Evolutionary conservation across 2,113 vertebrate species (phyloP), one percentile per base, ranked within the genome.

Genomic region (Centropus bengalensis): DNA sequence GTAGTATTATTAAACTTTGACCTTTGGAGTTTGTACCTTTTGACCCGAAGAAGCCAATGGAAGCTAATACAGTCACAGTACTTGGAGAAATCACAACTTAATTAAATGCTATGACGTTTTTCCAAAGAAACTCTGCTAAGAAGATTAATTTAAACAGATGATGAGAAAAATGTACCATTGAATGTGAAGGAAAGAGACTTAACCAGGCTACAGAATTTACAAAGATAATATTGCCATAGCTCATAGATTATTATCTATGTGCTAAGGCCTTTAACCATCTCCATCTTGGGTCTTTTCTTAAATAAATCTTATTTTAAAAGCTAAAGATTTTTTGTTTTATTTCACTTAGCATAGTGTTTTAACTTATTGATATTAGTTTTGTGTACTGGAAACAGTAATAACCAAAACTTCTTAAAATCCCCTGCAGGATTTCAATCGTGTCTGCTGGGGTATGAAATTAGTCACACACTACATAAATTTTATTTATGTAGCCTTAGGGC

Each of bases 1-100:
- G 63, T 47, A 91, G 63, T 71, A 44, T n/a, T 66, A 73, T 54
- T 82, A 86, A 94, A 89, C 18, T 70, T 49, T 87, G 82, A 94
- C 70, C 49, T 86, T 87, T 86, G 20, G 9, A 68, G 49, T 70
- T 93, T 70, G 55, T 60, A 32, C 60, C 45, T 52, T 58, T 62
- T 85, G 76, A 78, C 67, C 60, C n/a, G 19, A 82, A 84, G 55
- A 83, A 80, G 40, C 33, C 44, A 59, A 60, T 42, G 55, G 10
- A 70, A 1, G 14, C 40, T 71, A 58, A 82, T 56, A 24, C 63
- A 83, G 74, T 24, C 85, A 68, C 42, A 88, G 62, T 28, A 63
- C 36, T 66, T 51, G 10, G 15, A 49, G 51, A 54, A 68, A 51
- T 76, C 40, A 80, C 33, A 58, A 19, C 9, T 74, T 64, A 91